Conservation (phyloP, 2,113 vertebrate genomes). For the Dicerorhinus sumatrensis region DNA sequence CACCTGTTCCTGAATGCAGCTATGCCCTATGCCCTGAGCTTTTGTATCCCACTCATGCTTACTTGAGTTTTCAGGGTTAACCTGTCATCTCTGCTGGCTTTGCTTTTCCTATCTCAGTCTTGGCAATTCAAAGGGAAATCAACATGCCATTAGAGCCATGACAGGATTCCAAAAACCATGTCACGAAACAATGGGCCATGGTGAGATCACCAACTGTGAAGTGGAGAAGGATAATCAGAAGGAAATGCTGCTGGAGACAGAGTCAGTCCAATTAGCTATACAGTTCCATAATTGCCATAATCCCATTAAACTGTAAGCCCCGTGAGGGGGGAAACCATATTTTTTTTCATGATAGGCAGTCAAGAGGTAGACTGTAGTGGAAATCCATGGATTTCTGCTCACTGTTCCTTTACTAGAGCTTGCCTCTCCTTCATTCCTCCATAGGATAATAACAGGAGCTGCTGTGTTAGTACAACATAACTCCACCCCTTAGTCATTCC, state of each 20-base stretch:
- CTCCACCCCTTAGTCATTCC: too few relatives aligned
- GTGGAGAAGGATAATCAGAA: neutral
- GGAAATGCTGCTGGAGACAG: neutral
- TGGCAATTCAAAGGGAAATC: neutral
- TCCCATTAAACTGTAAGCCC: neutral
- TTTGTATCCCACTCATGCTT: neutral
- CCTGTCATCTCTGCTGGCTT: neutral
- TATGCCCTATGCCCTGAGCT: neutral
- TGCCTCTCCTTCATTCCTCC: neutral
- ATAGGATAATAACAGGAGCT: neutral
- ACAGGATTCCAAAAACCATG: neutral
- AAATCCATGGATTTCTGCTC: neutral
- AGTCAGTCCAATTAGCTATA: neutral
- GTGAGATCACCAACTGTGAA: neutral
- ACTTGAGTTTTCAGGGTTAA: neutral
- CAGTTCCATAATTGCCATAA: fast-evolving
- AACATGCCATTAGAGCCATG: neutral
- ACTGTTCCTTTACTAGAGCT: neutral
- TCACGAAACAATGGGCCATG: neutral
- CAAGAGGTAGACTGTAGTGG: neutral
- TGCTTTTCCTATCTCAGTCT: neutral
- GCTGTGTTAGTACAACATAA: fast-evolving
- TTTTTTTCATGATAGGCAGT: neutral
- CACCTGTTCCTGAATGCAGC: neutral
- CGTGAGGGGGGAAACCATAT: neutral